Conservation (phyloP, 2,888 invertebrate species). For the Apeira syringaria region DNA sequence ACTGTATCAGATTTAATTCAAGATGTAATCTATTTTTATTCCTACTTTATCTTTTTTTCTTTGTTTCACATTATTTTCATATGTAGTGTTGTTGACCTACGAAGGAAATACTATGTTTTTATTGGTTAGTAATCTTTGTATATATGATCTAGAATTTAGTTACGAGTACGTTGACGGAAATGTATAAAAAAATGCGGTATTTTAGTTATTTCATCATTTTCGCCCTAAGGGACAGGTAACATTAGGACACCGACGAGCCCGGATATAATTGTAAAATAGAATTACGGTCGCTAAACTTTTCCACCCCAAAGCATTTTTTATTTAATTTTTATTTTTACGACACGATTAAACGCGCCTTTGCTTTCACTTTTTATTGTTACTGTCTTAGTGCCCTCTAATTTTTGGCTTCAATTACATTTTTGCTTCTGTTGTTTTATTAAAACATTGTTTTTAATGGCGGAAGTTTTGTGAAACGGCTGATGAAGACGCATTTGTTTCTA, state of each 20-base stretch:
- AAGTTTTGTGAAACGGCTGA: conserved; percentile 37
- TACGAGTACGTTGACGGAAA: too few species aligned
- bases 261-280: conserved; percentile 72
- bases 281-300: conserved; percentile 75
- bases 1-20: conserved; percentile 37
- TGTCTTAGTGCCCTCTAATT: conserved; percentile 80
- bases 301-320: conserved; percentile 77
- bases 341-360: conserved; percentile 81
- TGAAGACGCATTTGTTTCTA: conserved; percentile 32
- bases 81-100: not conserved
- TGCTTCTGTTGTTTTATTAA: conserved; percentile 68
- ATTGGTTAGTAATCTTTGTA: too few species aligned
- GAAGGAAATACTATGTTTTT: conserved; percentile 1
- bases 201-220: conserved; percentile 19
- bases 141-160: too few species aligned
- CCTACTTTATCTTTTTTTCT: conserved; percentile 29
- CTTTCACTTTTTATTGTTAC: conserved; percentile 82
- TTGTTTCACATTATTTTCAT: conserved; percentile 17
- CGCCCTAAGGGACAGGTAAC: conserved; percentile 63
- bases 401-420: conserved; percentile 78
- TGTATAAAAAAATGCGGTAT: too few species aligned
- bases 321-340: conserved; percentile 83
- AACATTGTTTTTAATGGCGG: conserved; percentile 73
- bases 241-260: conserved; percentile 61
- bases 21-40: conserved; percentile 38